phyloP scores from a whole-genome alignment of 2,888 invertebrate species.

The Dasypolia templi region DNA sequence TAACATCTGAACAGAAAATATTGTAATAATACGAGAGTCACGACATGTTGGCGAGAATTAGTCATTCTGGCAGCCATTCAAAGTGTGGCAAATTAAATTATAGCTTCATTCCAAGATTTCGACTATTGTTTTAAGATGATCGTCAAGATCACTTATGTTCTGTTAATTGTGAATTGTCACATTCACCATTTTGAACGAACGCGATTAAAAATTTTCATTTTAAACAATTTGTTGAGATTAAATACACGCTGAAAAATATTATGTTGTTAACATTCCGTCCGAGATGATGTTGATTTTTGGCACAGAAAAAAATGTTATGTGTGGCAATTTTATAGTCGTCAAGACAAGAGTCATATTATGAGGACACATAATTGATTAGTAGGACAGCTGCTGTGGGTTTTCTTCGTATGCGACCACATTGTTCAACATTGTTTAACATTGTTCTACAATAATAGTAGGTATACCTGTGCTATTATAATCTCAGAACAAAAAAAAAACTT shows the following conservation, averaged over 20 bases:
- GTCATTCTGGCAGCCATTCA: conserved; percentile 88
- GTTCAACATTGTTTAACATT: too few relatives aligned
- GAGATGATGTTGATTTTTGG: conserved; percentile 87
- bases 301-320: conserved; percentile 84
- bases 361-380: conserved; percentile 86
- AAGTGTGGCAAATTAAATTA: conserved; percentile 84
- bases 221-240: conserved; percentile 87
- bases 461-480: conserved; percentile 61
- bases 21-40: conserved; percentile 82
- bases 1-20: conserved; percentile 80
- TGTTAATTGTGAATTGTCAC: conserved; percentile 69
- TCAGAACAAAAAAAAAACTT: conserved; percentile 43
- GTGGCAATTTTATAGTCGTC: conserved; percentile 86
- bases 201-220: conserved; percentile 84
- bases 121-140: conserved; percentile 84
- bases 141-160: conserved; percentile 79
- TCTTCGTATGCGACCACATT: conserved; percentile 72
- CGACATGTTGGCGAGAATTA: conserved; percentile 82
- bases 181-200: conserved; percentile 77
- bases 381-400: conserved; percentile 84
- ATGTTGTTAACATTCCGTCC: conserved; percentile 87
- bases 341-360: conserved; percentile 85
- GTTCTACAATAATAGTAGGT: conserved; percentile 73
- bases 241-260: conserved; percentile 86
- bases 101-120: conserved; percentile 78